phyloP scores from a whole-genome alignment of 2,888 invertebrate species.

The Euplagia quadripunctaria region DNA sequence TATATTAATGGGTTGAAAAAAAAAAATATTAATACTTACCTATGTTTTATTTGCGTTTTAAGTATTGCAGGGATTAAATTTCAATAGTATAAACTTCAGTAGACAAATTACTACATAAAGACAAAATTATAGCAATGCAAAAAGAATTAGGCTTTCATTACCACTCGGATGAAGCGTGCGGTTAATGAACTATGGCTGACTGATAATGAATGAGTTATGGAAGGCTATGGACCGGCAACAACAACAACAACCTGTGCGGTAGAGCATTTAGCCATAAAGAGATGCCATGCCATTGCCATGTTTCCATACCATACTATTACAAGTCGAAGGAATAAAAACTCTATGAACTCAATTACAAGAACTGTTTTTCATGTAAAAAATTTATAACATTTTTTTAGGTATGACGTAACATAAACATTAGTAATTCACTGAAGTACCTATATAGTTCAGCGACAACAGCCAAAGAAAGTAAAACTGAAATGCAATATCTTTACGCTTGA shows the following conservation, averaged over 20 bases:
- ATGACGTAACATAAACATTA: background rate
- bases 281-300: background rate
- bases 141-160: background rate
- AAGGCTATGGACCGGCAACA: background rate
- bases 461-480: slow-evolving; percentile 24
- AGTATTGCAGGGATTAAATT: no score
- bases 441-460: slow-evolving; percentile 3
- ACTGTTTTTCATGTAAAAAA: background rate
- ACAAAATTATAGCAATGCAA: background rate
- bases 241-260: no score
- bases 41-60: no score
- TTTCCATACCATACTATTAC: background rate
- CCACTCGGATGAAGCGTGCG: background rate
- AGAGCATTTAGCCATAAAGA: background rate
- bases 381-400: background rate
- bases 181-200: slow-evolving; percentile 6
- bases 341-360: background rate
- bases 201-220: slow-evolving; percentile 8
- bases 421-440: background rate
- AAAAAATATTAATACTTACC: no score
- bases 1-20: no score
- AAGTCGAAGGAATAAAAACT: background rate
- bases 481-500: slow-evolving; percentile 24
- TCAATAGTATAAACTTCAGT: no score
- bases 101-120: background rate